Base-by-base conservation (phyloP, 2,888 invertebrate species). In the Epirrita christyi region DNA sequence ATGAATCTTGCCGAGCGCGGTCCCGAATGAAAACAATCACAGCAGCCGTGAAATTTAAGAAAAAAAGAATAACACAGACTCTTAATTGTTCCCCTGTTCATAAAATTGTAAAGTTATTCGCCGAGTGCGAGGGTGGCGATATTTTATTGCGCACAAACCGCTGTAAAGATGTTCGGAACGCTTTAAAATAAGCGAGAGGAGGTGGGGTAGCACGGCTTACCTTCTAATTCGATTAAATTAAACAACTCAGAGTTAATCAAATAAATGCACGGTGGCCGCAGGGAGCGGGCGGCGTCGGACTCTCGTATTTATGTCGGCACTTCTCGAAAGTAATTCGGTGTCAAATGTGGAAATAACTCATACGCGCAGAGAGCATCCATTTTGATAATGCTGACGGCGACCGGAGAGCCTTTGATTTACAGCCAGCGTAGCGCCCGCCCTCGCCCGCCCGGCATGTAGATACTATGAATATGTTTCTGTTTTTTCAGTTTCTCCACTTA, bases 191-290 rank as follows among this genome's bases (percentile, higher is more conserved):
- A 89, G 85, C 85, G 85, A 82, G 81, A 74, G 75, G 72, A 75
- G 73, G 71, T 65, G 67, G 73, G 71, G 78, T 67, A 70, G 68
- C 70, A 68, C 80, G 75, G 84, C 85, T 87, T 83, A 86, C 88
- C 86, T 89, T 86, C 83, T 91, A 91, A 92, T 86, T 91, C 88
- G 88, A 91, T 92, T 92, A 92, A 92, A 92, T 92, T 92, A 92
- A 92, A 92, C 90, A 92, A 92, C 91, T 91, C 90, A 75, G 85
- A 91, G 91, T 92, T 92, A 92, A 92, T 92, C 92, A 92, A 92
- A 92, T 92, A 92, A 92, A 92, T 92, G 92, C 87, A 85, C 76
- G 80, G 81, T 82, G 85, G 88, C 82, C 85, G 82, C 72, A 68
- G 63, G 72, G 69, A 62, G 71, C 48, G 55, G 9, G 67, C 68